phyloP scores from a whole-genome alignment of 2,888 invertebrate species.

The Sisyra nigra region DNA sequence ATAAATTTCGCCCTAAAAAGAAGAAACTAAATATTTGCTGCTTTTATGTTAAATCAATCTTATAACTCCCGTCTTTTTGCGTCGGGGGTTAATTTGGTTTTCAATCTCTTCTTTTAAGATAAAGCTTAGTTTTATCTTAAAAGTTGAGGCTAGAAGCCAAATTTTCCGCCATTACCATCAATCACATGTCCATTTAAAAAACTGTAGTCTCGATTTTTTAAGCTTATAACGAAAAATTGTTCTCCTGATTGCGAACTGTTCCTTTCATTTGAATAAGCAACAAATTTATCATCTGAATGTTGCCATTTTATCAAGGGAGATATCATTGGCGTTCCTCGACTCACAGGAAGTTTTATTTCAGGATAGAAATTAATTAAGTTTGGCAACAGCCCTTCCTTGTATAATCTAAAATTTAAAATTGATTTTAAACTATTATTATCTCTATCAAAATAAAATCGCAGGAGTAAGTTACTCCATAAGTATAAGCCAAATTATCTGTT shows the following conservation, averaged over 20 bases:
- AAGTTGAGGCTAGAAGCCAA: background rate
- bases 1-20: slow-evolving; percentile 25
- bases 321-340: slow-evolving; percentile 71
- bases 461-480: too few relatives aligned
- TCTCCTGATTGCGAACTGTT: slow-evolving; percentile 53
- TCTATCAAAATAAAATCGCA: background rate
- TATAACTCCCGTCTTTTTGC: too few relatives aligned
- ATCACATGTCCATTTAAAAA: slow-evolving; percentile 68
- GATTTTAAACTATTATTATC: too few relatives aligned
- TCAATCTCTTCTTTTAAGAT: too few relatives aligned
- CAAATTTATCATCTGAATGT: slow-evolving; percentile 60
- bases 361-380: slow-evolving; percentile 65
- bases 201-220: slow-evolving; percentile 44
- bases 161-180: slow-evolving; percentile 48
- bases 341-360: slow-evolving; percentile 61
- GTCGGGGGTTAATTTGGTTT: too few relatives aligned
- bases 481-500: too few relatives aligned
- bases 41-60: too few relatives aligned
- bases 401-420: slow-evolving; percentile 40
- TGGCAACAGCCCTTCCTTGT: slow-evolving; percentile 58
- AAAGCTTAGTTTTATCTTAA: background rate
- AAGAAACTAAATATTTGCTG: too few relatives aligned
- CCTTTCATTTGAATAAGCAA: slow-evolving; percentile 48
- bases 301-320: slow-evolving; percentile 79
- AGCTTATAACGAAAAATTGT: slow-evolving; percentile 38